Conservation (phyloP, 2,113 vertebrate genomes). For the Tringa solitaria region DNA sequence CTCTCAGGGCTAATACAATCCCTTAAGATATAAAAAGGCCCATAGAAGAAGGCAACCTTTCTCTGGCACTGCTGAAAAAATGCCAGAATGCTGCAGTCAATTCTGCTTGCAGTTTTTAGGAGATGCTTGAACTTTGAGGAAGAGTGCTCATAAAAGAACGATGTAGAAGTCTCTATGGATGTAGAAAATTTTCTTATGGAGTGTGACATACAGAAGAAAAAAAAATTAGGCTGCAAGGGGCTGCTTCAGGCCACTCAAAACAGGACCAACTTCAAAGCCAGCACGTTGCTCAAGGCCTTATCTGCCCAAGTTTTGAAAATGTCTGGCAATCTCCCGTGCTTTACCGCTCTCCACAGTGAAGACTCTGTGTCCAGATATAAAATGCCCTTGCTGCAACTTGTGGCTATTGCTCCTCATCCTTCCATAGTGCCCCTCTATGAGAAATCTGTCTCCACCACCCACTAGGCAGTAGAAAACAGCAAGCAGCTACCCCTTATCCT, state of each 20-base stretch:
- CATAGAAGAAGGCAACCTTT: background rate
- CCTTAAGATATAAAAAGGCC: background rate
- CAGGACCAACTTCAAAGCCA: background rate
- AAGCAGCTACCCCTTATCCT: background rate
- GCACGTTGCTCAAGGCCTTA: background rate
- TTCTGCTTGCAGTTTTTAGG: background rate
- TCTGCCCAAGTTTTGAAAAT: background rate
- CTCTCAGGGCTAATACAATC: background rate
- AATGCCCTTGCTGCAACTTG: background rate
- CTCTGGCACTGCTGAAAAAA: background rate
- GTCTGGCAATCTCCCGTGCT: background rate
- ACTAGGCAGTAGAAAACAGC: background rate
- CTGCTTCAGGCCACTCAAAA: background rate
- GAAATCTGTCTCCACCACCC: background rate
- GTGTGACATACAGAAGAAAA: background rate
- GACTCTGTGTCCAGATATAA: background rate
- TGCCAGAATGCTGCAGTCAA: background rate
- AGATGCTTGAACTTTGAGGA: background rate
- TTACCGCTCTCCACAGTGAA: background rate
- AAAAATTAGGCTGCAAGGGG: background rate
- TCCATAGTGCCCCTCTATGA: background rate
- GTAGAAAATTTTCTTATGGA: background rate
- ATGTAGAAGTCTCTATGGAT: background rate
- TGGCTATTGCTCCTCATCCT: background rate
- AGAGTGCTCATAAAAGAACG: background rate